Evolutionary conservation across 2,797 vertebrate genomes (phyloP), one percentile per base, ranked within the genome.

Genomic region (Leptodactylus fallax): DNA sequence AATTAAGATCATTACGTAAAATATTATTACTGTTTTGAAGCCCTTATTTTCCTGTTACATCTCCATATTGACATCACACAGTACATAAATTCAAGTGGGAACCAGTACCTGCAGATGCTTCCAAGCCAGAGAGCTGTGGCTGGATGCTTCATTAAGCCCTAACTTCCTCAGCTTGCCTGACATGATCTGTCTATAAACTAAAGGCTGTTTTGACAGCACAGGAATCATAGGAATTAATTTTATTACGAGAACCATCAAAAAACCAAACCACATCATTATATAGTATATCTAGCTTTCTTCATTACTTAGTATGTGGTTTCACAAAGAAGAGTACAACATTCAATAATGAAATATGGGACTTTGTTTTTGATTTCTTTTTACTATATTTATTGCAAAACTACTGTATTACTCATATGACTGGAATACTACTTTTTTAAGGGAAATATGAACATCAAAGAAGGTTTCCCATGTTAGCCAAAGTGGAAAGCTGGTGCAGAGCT

Each of bases 81-180:
- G 2, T 74, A 47, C 16, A 58, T 80, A 74, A 58, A 45, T 25
- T 60, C 12, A 61, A 13, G 45, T 74, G 69, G 55, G 53, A 83
- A 74, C 67, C 53, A 60, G 6, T 55, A 58, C 25, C 65, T 71
- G 82, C 83, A 85, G 82, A 84, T 47, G 71, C 71, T 63, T 61
- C 71, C 83, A 85, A 83, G 36, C 55, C 27, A 10, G 63, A 76
- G 19, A 25, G 16, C 21, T 61, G 72, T 63, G 71, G 36, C 83
- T 85, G 27, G 27, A 47, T 49, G 71, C 83, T 85, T 85, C 69
- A 83, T 83, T 83, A 83, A 72, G 67, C 23, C 58, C 53, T 56
- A 72, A 23, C 51, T 76, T 80, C 58, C 56, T 45, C 36, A 19
- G 69, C 63, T 76, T 25, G 25, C 27, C 53, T 71, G 6, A 56